phyloP scores from a whole-genome alignment of 2,797 vertebrate species.

The Oryzias dopingdopingensis region DNA sequence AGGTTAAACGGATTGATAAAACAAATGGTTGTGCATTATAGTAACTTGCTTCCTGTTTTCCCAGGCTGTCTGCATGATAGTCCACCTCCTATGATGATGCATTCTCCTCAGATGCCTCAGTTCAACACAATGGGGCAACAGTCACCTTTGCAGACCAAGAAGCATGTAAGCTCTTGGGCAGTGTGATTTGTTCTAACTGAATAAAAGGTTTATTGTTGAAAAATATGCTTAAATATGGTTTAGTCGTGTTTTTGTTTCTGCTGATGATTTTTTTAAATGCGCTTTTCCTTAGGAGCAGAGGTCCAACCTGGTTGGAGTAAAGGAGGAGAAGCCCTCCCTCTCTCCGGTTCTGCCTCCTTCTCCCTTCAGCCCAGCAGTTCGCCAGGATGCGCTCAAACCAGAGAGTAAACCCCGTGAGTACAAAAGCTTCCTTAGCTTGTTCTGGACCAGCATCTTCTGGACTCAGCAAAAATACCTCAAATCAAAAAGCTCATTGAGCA shows the following conservation, averaged over 20 bases:
- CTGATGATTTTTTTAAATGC: not conserved
- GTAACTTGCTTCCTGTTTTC: conserved; percentile 6
- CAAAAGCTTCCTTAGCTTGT: not conserved
- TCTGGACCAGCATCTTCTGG: not conserved
- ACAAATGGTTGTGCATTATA: not conserved
- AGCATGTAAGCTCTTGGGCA: conserved; percentile 76
- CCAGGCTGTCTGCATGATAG: conserved; percentile 83
- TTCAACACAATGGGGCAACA: conserved; percentile 83
- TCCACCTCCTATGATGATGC: conserved; percentile 87
- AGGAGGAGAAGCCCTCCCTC: conserved; percentile 84
- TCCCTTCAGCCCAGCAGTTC: conserved; percentile 80
- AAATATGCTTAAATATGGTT: not conserved
- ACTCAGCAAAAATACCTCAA: no score
- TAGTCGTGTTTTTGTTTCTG: not conserved
- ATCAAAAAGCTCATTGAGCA: no score
- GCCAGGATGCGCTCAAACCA: conserved; percentile 81
- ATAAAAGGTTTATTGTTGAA: not conserved
- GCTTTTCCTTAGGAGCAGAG: conserved; percentile 57
- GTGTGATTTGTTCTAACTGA: not conserved
- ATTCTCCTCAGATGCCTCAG: conserved; percentile 87
- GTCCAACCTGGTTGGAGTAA: conserved; percentile 74
- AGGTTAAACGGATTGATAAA: not conserved
- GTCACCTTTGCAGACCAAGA: conserved; percentile 85
- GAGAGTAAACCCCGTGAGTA: conserved; percentile 84
- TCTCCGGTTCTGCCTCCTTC: conserved; percentile 83